Percentiles rank a stretch among this genome's conserved stretches.
Evolutionary conservation across 2,797 vertebrate species (phyloP).

Genomic region (Taenioides sp.): DNA sequence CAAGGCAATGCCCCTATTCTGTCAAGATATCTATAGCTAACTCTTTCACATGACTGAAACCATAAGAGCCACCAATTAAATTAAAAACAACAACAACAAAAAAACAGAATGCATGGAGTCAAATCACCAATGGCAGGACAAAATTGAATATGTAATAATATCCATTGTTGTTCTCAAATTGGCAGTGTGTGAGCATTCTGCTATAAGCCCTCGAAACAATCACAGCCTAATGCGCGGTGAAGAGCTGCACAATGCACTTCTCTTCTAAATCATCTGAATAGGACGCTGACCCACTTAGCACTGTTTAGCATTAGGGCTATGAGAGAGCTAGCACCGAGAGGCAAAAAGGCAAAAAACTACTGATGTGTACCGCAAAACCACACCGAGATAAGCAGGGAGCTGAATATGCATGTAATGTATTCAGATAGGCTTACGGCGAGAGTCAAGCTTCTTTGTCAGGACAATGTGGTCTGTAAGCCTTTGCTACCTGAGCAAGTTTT

Average conservation of each 20-base stretch:
- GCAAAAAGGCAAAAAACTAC: not conserved
- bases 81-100: not conserved
- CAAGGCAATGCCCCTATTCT: not conserved
- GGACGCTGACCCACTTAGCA: conserved; percentile 67
- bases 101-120: not conserved
- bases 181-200: not conserved
- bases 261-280: conserved; percentile 42
- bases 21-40: not conserved
- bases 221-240: not conserved
- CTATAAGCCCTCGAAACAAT: conserved; percentile 4
- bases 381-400: conserved; percentile 47
- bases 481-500: conserved; percentile 35
- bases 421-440: conserved; percentile 29
- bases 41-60: not conserved
- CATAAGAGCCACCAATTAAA: not conserved
- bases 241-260: conserved; percentile 3
- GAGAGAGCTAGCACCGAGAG: conserved; percentile 22
- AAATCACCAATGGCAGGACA: not conserved
- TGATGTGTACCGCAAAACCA: conserved; percentile 26
- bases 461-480: conserved; percentile 42
- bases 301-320: conserved; percentile 30
- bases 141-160: not conserved
- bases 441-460: conserved; percentile 24
- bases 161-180: conserved; percentile 1
- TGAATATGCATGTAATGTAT: conserved; percentile 52